A percentile compares a stretch with the other conserved stretches of the same genome.
phyloP scores from a whole-genome alignment of 2,888 invertebrate species.

The Drosophila histrio region DNA sequence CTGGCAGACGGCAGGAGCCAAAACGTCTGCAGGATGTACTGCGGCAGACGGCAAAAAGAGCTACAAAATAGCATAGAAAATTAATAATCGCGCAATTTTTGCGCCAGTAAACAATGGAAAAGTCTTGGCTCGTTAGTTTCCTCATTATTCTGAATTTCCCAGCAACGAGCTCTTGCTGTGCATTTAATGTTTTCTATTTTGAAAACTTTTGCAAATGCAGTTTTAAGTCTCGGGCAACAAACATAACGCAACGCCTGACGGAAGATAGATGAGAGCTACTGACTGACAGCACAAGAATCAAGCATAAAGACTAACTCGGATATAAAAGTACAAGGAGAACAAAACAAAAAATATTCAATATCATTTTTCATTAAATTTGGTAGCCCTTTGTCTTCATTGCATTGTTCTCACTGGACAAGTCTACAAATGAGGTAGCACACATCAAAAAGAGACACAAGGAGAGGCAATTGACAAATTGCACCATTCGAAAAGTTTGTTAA shows the following conservation, averaged over 20 bases:
- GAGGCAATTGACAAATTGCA: slow-evolving; percentile 10
- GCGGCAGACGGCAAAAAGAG: slow-evolving; percentile 31
- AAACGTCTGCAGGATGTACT: slow-evolving; percentile 24
- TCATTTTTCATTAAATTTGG: slow-evolving; percentile 63
- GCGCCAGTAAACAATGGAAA: slow-evolving; percentile 80
- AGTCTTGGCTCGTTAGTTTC: slow-evolving; percentile 81
- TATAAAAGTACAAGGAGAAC: slow-evolving; percentile 24
- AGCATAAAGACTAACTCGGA: slow-evolving; percentile 17
- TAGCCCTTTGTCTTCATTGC: slow-evolving; percentile 26
- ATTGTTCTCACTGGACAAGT: slow-evolving; percentile 33
- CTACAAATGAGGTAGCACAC: slow-evolving; percentile 30
- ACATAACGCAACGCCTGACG: slow-evolving; percentile 31
- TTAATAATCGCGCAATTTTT: slow-evolving; percentile 81
- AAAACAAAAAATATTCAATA: slow-evolving; percentile 54
- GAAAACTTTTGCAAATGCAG: slow-evolving; percentile 46
- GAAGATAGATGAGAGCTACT: slow-evolving; percentile 46
- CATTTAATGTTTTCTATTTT: slow-evolving; percentile 28
- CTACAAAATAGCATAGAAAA: slow-evolving; percentile 78
- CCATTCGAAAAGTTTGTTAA: background rate
- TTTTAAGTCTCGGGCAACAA: slow-evolving; percentile 36
- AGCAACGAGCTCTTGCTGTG: slow-evolving; percentile 33
- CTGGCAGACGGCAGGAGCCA: slow-evolving; percentile 24
- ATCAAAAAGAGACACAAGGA: background rate
- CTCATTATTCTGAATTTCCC: slow-evolving; percentile 76
- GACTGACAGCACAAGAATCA: slow-evolving; percentile 44